Percentiles rank a stretch among this genome's conserved stretches.
Conservation (phyloP, 2,888 invertebrate genomes). For the Tetropium fuscum region DNA sequence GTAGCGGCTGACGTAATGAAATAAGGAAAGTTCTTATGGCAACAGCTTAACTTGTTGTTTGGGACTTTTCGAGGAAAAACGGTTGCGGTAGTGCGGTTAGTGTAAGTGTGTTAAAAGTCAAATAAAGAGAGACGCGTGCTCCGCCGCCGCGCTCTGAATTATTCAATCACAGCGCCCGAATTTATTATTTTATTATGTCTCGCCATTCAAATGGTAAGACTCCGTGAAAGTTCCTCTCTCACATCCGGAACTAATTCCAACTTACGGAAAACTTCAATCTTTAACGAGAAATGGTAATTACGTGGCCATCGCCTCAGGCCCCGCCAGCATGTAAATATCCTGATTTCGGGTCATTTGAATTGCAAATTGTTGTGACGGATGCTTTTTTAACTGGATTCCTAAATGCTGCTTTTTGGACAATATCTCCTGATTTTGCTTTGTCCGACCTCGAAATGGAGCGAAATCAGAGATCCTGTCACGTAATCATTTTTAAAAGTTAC, state of each 20-base stretch:
- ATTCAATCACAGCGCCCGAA: constrained; percentile 54
- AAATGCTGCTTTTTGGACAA: too few species aligned
- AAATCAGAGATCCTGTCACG: too few species aligned
- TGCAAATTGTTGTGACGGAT: constrained; percentile 38
- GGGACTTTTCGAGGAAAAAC: constrained; percentile 47
- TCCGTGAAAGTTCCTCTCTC: constrained; percentile 47
- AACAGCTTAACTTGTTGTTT: constrained; percentile 32
- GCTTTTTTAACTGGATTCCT: neutral
- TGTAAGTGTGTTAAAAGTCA: constrained; percentile 56
- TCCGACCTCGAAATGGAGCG: too few species aligned
- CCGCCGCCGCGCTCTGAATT: constrained; percentile 53
- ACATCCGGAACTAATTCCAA: constrained; percentile 54
- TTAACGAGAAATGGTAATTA: constrained; percentile 55
- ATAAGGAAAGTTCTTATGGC: constrained; percentile 25
- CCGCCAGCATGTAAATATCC: constrained; percentile 45
- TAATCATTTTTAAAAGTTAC: too few species aligned
- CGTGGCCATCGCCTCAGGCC: constrained; percentile 34
- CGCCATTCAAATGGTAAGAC: constrained; percentile 54
- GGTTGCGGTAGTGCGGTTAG: constrained; percentile 44
- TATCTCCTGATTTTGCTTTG: too few species aligned
- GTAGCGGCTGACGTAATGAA: constrained; percentile 18
- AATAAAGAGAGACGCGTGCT: constrained; percentile 52
- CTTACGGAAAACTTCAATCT: constrained; percentile 52
- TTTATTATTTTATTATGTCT: constrained; percentile 58
- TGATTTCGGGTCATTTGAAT: constrained; percentile 37